These are phyloP conservation scores for Tetragonula carbonaria DNA, from an alignment of 2,888 invertebrate genomes.

Conservation along the genomic window DNA sequence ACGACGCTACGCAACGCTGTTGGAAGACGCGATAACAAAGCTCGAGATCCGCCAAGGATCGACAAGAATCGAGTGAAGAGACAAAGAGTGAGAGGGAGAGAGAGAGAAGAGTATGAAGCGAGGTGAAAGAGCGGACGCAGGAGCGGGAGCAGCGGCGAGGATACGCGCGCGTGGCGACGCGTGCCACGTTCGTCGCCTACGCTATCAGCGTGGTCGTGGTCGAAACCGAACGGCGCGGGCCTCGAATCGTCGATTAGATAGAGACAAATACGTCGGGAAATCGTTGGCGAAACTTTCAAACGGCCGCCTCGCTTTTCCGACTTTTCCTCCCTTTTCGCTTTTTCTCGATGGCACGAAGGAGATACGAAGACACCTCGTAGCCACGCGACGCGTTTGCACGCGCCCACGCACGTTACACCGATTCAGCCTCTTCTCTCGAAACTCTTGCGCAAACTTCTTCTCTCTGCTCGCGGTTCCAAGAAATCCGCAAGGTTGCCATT, in stretches of 20 bases:
- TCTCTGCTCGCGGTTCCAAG: neutral
- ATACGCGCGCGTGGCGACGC: conserved; percentile 61
- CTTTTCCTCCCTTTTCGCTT: neutral
- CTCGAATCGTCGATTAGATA: neutral
- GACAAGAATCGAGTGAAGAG: neutral
- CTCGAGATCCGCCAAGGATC: neutral
- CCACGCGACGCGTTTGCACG: conserved; percentile 32
- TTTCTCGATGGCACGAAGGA: neutral
- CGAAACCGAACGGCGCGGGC: neutral
- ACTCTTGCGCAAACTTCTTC: neutral
- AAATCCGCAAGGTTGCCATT: neutral
- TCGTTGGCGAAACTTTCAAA: conserved; percentile 7
- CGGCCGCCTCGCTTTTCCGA: neutral
- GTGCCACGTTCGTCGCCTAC: conserved; percentile 63
- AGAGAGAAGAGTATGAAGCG: neutral
- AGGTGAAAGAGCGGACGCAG: neutral
- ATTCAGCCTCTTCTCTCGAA: too few species aligned
- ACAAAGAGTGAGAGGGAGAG: neutral
- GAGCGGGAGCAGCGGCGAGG: conserved; percentile 5
- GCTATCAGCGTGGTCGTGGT: conserved; percentile 15
- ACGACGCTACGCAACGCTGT: neutral
- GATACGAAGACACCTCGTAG: neutral
- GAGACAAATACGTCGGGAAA: too few species aligned
- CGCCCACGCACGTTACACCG: conserved; percentile 17
- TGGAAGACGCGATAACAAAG: neutral